These are phyloP conservation scores for Oncorhynchus clarkii DNA, from an alignment of 2,113 vertebrate species.

Conservation along the genomic window DNA sequence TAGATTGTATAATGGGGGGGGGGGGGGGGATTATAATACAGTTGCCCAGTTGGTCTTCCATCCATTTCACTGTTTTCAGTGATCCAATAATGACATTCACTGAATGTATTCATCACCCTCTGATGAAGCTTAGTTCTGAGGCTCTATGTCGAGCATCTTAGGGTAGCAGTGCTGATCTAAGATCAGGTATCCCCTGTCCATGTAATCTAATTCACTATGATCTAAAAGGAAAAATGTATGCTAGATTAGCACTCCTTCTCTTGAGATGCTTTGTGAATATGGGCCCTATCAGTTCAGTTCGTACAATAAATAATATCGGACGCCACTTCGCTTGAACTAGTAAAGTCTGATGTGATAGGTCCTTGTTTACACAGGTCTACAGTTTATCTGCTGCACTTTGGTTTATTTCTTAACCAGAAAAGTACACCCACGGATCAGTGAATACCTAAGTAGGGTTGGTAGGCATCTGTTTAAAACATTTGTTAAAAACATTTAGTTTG, in stretches of 20 bases:
- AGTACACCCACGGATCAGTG: neutral
- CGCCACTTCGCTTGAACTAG: neutral
- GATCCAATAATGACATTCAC: neutral
- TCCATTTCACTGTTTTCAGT: neutral
- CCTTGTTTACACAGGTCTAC: neutral
- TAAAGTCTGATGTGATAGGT: neutral
- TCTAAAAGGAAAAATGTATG: too few species aligned
- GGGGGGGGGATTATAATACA: too few species aligned
- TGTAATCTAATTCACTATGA: too few species aligned
- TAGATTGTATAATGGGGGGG: too few species aligned
- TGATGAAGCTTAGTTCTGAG: neutral
- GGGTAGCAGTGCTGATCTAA: too few species aligned
- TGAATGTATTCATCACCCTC: neutral
- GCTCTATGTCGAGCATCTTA: neutral
- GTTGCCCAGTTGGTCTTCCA: too few species aligned
- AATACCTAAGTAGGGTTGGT: neutral
- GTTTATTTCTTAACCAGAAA: neutral
- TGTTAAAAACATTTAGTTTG: too few species aligned
- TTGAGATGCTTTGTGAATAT: neutral
- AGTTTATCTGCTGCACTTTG: neutral
- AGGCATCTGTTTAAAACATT: neutral
- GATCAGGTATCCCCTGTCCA: too few species aligned
- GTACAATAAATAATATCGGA: neutral
- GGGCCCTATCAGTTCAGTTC: neutral
- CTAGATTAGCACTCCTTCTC: too few species aligned